Percentiles rank a stretch among this genome's conserved stretches.
Conservation (phyloP, 1,140 invertebrate genomes). For the Aethina tumida region DNA sequence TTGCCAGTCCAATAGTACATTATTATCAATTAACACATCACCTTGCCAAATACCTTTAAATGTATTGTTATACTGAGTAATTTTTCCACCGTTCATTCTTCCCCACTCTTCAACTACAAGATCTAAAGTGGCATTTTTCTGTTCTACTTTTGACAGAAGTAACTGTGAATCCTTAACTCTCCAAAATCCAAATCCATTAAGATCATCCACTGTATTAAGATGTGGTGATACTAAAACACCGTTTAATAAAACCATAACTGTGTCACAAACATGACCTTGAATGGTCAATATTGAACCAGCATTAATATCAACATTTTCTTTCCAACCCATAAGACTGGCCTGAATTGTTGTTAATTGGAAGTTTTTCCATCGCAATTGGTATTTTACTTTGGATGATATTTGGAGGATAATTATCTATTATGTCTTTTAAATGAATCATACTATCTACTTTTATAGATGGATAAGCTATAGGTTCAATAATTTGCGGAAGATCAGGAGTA, state of each 20-base stretch:
- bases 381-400: constrained; percentile 16
- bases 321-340: constrained; percentile 49
- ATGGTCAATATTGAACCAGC: constrained; percentile 33
- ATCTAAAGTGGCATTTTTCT: constrained; percentile 35
- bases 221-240: constrained; percentile 31
- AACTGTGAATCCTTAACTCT: constrained; percentile 28
- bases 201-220: constrained; percentile 23
- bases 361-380: constrained; percentile 43
- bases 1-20: constrained; percentile 37
- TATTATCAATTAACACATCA: constrained; percentile 36
- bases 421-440: constrained; percentile 27
- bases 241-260: constrained; percentile 41
- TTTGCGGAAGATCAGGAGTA: constrained; percentile 29
- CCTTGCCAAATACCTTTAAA: constrained; percentile 43
- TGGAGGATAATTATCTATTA: constrained; percentile 24
- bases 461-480: constrained; percentile 30
- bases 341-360: constrained; percentile 43
- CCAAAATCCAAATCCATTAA: constrained; percentile 39
- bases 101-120: constrained; percentile 50
- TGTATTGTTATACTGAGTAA: constrained; percentile 30
- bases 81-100: constrained; percentile 42
- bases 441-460: constrained; percentile 20
- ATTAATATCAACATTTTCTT: constrained; percentile 25
- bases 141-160: constrained; percentile 14
- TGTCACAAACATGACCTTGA: constrained; percentile 40